phyloP scores from a whole-genome alignment of 2,888 invertebrate species.

The Gasteruption jaculator region DNA sequence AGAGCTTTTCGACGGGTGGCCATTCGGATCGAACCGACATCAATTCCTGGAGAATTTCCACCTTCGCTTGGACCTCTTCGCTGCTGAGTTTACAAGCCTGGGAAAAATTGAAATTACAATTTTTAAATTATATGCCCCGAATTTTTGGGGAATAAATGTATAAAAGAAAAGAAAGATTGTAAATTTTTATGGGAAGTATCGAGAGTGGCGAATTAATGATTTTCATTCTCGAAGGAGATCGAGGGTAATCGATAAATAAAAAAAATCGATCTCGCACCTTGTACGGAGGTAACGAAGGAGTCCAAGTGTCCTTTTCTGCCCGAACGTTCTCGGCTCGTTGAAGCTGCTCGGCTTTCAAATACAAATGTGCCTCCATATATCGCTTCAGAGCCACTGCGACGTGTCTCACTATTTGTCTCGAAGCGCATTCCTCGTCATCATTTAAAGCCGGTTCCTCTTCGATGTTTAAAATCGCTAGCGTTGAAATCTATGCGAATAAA shows the following conservation, averaged over 20 bases:
- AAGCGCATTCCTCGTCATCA: slow-evolving; percentile 88
- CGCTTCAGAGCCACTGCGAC: slow-evolving; percentile 85
- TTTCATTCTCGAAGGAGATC: too few relatives aligned
- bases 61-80: slow-evolving; percentile 83
- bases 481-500: slow-evolving; percentile 63
- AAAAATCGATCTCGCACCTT: too few relatives aligned
- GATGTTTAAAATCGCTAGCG: slow-evolving; percentile 76
- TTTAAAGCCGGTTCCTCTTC: slow-evolving; percentile 60
- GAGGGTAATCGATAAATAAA: slow-evolving; percentile 1
- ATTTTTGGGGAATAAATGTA: too few relatives aligned
- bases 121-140: too few relatives aligned
- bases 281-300: slow-evolving; percentile 50
- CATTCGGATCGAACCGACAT: slow-evolving; percentile 74
- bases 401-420: slow-evolving; percentile 84
- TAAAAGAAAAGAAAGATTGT: slow-evolving; percentile 6
- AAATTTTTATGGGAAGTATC: slow-evolving; percentile 1
- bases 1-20: slow-evolving; percentile 84
- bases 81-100: slow-evolving; percentile 59
- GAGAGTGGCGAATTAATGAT: too few relatives aligned
- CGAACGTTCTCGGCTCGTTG: slow-evolving; percentile 57
- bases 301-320: slow-evolving; percentile 43
- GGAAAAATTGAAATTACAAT: slow-evolving; percentile 14
- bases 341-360: slow-evolving; percentile 70
- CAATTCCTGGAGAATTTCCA: slow-evolving; percentile 73
- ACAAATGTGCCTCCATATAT: slow-evolving; percentile 88